A percentile compares a stretch with the other conserved stretches of the same genome.
phyloP scores from a whole-genome alignment of 2,888 invertebrate genomes.

The Bimastos eiseni region DNA sequence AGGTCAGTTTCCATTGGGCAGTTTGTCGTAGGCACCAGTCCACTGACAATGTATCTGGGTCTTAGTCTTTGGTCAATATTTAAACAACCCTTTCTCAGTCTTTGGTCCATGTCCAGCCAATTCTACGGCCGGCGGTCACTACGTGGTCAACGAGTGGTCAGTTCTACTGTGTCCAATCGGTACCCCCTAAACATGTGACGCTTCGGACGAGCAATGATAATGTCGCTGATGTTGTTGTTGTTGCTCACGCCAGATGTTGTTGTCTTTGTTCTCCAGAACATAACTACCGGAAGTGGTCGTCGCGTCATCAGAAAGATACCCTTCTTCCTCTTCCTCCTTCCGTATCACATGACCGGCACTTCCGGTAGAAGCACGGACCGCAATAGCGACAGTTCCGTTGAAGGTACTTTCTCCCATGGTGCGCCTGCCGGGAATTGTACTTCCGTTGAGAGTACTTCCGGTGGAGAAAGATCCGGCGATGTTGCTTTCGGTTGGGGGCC shows the following conservation, averaged over 20 bases:
- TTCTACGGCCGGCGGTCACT: not conserved
- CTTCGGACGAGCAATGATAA: not conserved
- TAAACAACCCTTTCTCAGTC: not conserved
- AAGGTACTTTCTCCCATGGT: not conserved
- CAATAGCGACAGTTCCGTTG: not conserved
- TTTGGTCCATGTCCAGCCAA: not conserved
- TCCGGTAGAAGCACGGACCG: not conserved
- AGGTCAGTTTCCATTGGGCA: too few relatives aligned
- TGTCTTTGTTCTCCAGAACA: not conserved
- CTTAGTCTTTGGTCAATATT: too few relatives aligned
- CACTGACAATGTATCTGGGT: too few relatives aligned
- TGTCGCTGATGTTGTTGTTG: too few relatives aligned
- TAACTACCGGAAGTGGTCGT: constrained; percentile 15
- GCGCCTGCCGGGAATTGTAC: not conserved
- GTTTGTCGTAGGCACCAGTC: too few relatives aligned
- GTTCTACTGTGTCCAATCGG: not conserved
- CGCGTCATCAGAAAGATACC: not conserved
- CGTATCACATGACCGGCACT: not conserved
- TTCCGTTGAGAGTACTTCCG: not conserved
- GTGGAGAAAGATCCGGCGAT: not conserved
- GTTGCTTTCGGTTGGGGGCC: not conserved
- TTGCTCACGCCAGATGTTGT: not conserved
- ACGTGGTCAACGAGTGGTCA: not conserved
- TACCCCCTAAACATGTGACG: not conserved
- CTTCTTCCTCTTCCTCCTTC: constrained; percentile 7